phyloP scores from a whole-genome alignment of 2,797 vertebrate genomes.

The Enteromius mattozi region DNA sequence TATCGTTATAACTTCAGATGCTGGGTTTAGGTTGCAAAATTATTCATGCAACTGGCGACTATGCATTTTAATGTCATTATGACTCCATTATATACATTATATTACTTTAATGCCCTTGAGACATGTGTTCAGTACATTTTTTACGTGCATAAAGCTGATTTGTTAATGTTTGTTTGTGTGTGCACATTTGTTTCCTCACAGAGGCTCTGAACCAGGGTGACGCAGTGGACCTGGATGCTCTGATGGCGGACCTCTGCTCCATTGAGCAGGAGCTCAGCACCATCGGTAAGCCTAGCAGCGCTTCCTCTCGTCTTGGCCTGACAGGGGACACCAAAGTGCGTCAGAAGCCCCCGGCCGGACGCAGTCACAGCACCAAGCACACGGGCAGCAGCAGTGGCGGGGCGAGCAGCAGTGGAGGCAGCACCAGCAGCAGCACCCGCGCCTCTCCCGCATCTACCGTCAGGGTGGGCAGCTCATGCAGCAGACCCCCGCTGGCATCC shows the following conservation, averaged over 20 bases:
- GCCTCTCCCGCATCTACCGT: slow-evolving; percentile 85
- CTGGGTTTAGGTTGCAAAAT: neutral
- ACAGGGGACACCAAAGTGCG: slow-evolving; percentile 78
- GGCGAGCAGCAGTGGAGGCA: slow-evolving; percentile 78
- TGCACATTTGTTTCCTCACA: slow-evolving; percentile 67
- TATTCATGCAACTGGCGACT: neutral
- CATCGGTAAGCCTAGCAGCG: slow-evolving; percentile 82
- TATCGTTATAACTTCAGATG: neutral
- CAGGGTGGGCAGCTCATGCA: slow-evolving; percentile 69
- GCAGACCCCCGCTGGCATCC: slow-evolving; percentile 83
- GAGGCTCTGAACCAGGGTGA: slow-evolving; percentile 97
- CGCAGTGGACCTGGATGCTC: slow-evolving; percentile 92
- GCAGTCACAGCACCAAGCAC: slow-evolving; percentile 78
- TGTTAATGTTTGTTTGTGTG: neutral
- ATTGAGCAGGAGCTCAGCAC: slow-evolving; percentile 96
- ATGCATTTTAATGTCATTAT: neutral
- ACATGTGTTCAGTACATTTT: neutral
- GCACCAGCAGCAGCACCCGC: slow-evolving; percentile 87
- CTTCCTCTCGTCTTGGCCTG: slow-evolving; percentile 70
- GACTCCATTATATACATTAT: neutral
- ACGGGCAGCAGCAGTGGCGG: slow-evolving; percentile 76
- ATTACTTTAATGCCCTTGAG: neutral
- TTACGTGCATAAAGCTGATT: neutral
- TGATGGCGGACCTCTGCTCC: slow-evolving; percentile 97
- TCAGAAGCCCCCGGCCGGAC: slow-evolving; percentile 85